These are phyloP conservation scores for Siniperca knerii DNA, from an alignment of 2,113 vertebrate genomes.

Conservation along the genomic window DNA sequence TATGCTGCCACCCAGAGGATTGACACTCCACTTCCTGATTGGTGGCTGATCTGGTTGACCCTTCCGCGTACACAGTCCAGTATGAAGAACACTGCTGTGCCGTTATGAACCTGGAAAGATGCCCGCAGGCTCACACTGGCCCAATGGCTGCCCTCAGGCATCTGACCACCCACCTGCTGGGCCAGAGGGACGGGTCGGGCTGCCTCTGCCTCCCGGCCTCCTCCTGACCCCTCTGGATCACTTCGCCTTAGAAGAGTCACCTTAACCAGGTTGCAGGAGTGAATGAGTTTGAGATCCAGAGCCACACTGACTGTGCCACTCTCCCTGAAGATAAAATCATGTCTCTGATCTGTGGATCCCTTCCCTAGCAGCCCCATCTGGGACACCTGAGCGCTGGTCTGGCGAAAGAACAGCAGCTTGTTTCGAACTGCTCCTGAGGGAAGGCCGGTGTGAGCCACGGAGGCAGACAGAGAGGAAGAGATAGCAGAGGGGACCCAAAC, in stretches of 20 bases:
- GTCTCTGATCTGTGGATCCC: conserved; percentile 79
- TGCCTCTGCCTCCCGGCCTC: conserved; percentile 56
- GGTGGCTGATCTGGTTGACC: conserved; percentile 89
- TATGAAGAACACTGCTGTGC: conserved; percentile 85
- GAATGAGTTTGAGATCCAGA: conserved; percentile 90
- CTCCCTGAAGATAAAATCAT: conserved; percentile 88
- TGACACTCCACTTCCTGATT: conserved; percentile 87
- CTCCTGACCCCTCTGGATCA: conserved; percentile 50
- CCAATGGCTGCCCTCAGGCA: conserved; percentile 90
- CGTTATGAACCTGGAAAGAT: conserved; percentile 88
- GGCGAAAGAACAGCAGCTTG: conserved; percentile 88
- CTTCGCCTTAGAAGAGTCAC: conserved; percentile 84
- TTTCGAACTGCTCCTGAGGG: conserved; percentile 89
- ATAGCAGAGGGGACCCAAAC: conserved; percentile 89
- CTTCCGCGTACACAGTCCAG: conserved; percentile 90
- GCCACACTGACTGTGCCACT: conserved; percentile 85
- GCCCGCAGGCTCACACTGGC: conserved; percentile 85
- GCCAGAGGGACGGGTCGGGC: conserved; percentile 72
- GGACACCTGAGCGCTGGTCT: conserved; percentile 76
- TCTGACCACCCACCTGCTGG: conserved; percentile 90
- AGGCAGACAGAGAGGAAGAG: conserved; percentile 85
- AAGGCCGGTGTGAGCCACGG: conserved; percentile 83
- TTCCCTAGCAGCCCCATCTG: conserved; percentile 82
- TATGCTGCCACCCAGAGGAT: conserved; percentile 88
- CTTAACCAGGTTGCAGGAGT: conserved; percentile 89